These are phyloP conservation scores for Dinocampus coccinellae DNA, from an alignment of 2,888 invertebrate genomes.

Conservation along the genomic window DNA sequence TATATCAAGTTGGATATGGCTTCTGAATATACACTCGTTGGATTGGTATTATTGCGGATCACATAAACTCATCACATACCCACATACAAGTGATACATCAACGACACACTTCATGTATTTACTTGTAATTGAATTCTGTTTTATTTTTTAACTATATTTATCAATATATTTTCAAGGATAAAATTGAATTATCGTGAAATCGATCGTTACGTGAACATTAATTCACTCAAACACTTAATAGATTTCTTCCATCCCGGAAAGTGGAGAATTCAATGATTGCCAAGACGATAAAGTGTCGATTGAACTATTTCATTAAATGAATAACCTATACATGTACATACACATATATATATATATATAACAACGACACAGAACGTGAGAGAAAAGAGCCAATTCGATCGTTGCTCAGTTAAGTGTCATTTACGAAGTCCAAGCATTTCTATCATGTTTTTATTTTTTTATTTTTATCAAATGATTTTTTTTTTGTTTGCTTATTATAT, in stretches of 20 bases:
- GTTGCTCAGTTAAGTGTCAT: constrained; percentile 27
- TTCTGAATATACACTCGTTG: background rate
- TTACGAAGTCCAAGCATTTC: constrained; percentile 30
- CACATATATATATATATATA: background rate
- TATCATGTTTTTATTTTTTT: constrained; percentile 9
- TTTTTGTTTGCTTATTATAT: constrained; percentile 21
- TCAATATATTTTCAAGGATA: background rate
- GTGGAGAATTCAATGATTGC: background rate
- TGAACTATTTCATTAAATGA: background rate
- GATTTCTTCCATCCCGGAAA: background rate
- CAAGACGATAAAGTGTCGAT: constrained; percentile 6
- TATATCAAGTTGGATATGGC: constrained; percentile 12
- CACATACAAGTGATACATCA: background rate
- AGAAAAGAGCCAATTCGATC: constrained; percentile 19
- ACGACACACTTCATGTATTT: no score
- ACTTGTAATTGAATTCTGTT: no score
- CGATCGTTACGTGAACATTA: background rate
- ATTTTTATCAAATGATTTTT: constrained; percentile 13
- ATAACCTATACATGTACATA: background rate
- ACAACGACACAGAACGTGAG: constrained; percentile 1
- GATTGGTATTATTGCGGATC: background rate
- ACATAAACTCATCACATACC: background rate
- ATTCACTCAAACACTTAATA: background rate
- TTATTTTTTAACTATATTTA: no score
- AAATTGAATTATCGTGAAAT: background rate